Evolutionary conservation across 2,797 vertebrate genomes (phyloP).

Genomic region (Poeciliopsis turneri): DNA sequence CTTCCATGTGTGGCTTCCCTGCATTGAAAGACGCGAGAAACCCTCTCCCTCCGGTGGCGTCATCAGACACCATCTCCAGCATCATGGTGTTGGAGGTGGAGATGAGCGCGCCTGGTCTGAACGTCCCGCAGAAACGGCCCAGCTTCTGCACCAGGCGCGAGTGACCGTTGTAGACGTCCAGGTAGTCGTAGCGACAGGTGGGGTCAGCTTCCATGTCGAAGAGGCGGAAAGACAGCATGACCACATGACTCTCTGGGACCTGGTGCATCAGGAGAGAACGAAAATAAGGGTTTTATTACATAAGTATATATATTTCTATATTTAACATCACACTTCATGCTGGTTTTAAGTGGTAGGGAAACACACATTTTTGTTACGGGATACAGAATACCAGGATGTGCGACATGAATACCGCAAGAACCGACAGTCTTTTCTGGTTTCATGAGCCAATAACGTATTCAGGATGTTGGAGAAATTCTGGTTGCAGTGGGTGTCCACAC

Average conservation of each 20-base stretch:
- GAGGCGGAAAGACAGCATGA: slow-evolving; percentile 90
- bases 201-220: slow-evolving; percentile 91
- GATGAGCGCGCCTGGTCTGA: slow-evolving; percentile 88
- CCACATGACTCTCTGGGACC: slow-evolving; percentile 90
- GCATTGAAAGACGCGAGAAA: slow-evolving; percentile 88
- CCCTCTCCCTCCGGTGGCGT: slow-evolving; percentile 83
- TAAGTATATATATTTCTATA: not conserved
- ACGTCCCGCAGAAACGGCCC: slow-evolving; percentile 91
- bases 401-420: not conserved
- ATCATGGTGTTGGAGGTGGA: slow-evolving; percentile 89
- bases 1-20: slow-evolving; percentile 85
- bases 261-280: slow-evolving; percentile 39
- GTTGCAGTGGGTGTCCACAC: not conserved
- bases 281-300: not conserved
- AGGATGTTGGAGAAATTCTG: not conserved
- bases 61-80: slow-evolving; percentile 87
- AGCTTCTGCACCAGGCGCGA: slow-evolving; percentile 81
- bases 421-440: not conserved
- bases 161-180: slow-evolving; percentile 89
- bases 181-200: slow-evolving; percentile 88
- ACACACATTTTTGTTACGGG: not conserved
- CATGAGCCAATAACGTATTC: not conserved
- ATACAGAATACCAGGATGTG: not conserved
- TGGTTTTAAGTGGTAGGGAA: not conserved
- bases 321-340: not conserved